Conservation (phyloP, 2,888 invertebrate genomes). For the Xanthia togata region DNA sequence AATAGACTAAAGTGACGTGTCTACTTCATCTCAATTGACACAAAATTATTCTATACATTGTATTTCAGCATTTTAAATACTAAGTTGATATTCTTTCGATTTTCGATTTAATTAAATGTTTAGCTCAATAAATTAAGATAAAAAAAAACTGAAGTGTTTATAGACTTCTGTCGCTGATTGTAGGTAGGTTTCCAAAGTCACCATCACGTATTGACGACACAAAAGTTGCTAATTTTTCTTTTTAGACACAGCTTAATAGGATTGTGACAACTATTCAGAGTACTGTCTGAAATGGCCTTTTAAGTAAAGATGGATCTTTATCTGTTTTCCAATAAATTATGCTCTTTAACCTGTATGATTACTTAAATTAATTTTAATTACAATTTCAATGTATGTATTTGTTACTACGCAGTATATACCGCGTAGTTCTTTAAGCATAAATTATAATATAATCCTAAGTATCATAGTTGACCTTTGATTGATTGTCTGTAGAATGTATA, state of each 20-base stretch:
- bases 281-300: background rate
- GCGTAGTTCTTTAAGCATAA: constrained; percentile 16
- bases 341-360: background rate
- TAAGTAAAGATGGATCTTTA: background rate
- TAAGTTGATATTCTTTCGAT: background rate
- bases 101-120: background rate
- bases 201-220: background rate
- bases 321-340: constrained; percentile 14
- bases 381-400: background rate
- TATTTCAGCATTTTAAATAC: no score
- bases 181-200: background rate
- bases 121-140: background rate
- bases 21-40: no score
- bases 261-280: background rate
- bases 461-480: constrained; percentile 10
- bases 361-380: constrained; percentile 12
- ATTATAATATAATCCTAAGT: constrained; percentile 16
- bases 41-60: no score
- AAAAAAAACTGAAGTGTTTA: background rate
- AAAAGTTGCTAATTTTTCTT: background rate
- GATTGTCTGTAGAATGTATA: background rate
- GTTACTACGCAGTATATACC: constrained; percentile 3
- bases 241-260: background rate
- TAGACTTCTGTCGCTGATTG: background rate
- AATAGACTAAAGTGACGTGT: no score